A percentile compares a stretch with the other conserved stretches of the same genome.
Evolutionary conservation across 1,140 invertebrate genomes (phyloP).

Genomic region (Drosophila truncata): DNA sequence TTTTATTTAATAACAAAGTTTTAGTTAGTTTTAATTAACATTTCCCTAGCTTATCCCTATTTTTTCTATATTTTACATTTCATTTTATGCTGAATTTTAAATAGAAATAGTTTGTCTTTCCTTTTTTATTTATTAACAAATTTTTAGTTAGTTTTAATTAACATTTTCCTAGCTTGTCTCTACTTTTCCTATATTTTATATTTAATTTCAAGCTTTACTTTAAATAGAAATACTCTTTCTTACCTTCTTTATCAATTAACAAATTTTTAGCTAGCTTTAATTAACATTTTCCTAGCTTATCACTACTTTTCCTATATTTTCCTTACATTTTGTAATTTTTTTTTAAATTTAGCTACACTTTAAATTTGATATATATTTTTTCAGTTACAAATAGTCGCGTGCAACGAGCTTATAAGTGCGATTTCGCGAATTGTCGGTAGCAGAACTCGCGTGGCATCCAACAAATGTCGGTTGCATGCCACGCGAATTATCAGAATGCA

Average conservation of each 20-base stretch:
- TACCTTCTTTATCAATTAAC: not conserved
- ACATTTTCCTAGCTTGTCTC: not conserved
- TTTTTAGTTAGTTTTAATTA: not conserved
- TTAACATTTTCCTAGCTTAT: not conserved
- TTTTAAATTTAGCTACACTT: not conserved
- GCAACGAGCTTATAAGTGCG: slow-evolving; percentile 55
- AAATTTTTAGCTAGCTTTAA: not conserved
- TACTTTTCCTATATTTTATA: not conserved
- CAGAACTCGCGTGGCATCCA: slow-evolving; percentile 32
- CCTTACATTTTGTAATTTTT: not conserved
- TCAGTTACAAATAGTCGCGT: slow-evolving; percentile 65
- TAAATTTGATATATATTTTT: slow-evolving; percentile 19
- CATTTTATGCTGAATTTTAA: too few relatives aligned
- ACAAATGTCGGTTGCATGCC: slow-evolving; percentile 46
- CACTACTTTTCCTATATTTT: not conserved
- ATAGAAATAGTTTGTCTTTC: too few relatives aligned
- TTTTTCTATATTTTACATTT: not conserved
- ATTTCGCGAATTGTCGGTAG: not conserved
- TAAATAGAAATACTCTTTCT: too few relatives aligned
- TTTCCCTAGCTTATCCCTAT: not conserved
- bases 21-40: not conserved
- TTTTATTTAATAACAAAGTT: not conserved
- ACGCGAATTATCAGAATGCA: slow-evolving; percentile 33
- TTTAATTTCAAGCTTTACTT: too few relatives aligned
- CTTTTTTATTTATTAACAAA: not conserved